Percentiles rank a stretch among this genome's conserved stretches.
These are phyloP conservation scores for Callionymus lyra DNA, from an alignment of 2,113 vertebrate species.

Conservation along the genomic window DNA sequence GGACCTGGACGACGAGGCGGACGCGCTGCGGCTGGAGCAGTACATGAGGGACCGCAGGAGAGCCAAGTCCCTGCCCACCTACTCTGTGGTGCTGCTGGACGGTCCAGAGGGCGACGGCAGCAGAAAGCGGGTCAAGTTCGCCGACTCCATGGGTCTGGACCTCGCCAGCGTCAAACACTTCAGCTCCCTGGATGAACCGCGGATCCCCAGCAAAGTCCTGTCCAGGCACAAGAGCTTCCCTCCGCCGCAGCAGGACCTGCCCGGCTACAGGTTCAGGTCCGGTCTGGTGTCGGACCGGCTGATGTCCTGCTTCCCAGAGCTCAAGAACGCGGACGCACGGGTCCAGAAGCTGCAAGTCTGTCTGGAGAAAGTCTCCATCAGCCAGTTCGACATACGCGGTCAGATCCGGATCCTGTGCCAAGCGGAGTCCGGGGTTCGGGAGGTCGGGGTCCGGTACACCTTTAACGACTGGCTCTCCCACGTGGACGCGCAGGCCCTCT, in stretches of 20 bases:
- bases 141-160: conserved; percentile 77
- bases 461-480: conserved; percentile 83
- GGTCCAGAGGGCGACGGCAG: conserved; percentile 27
- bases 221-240: conserved; percentile 66
- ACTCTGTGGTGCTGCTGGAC: conserved; percentile 36
- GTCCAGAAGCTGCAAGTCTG: conserved; percentile 62
- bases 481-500: conserved; percentile 65
- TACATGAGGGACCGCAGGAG: conserved; percentile 53
- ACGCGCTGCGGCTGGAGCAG: conserved; percentile 38
- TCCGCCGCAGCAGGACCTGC: conserved; percentile 30
- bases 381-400: conserved; percentile 63
- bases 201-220: conserved; percentile 71
- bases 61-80: conserved; percentile 58
- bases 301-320: conserved; percentile 45
- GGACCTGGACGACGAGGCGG: conserved; percentile 46
- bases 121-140: conserved; percentile 83
- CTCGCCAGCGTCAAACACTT: conserved; percentile 83
- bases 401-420: conserved; percentile 43
- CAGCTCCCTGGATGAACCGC: conserved; percentile 75
- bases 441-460: conserved; percentile 79
- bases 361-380: conserved; percentile 60
- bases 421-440: conserved; percentile 13
- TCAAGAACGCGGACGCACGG: conserved; percentile 36
- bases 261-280: too few relatives aligned
- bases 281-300: conserved; percentile 33